Evolutionary conservation across 1,140 invertebrate genomes (phyloP).

Genomic region (Agraylea sexmaculata): DNA sequence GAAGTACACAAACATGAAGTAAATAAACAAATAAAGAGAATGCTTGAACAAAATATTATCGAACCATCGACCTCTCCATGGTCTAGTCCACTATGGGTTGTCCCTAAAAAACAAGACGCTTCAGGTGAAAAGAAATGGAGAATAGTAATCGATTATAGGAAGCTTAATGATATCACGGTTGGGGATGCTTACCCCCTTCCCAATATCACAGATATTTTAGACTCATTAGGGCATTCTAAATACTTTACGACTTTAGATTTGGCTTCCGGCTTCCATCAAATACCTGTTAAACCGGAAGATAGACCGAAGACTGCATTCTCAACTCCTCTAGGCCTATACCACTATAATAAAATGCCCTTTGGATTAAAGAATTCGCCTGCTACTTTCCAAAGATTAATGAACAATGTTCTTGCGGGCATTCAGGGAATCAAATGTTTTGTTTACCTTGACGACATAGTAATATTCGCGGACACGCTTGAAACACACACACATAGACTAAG

Average conservation of each 20-base stretch:
- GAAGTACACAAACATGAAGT: conserved; percentile 23
- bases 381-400: conserved; percentile 26
- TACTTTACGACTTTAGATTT: conserved; percentile 41
- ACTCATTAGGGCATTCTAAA: conserved; percentile 29
- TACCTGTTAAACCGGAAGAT: conserved; percentile 27
- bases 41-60: conserved; percentile 17
- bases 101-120: conserved; percentile 25
- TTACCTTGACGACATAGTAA: conserved; percentile 32
- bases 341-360: conserved; percentile 31
- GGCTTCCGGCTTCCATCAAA: conserved; percentile 39
- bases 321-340: conserved; percentile 23
- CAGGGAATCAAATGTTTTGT: conserved; percentile 24
- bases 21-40: conserved; percentile 20
- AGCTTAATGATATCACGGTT: conserved; percentile 27
- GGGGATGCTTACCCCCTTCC: conserved; percentile 37
- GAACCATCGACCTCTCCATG: conserved; percentile 12
- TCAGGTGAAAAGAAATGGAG: conserved; percentile 25
- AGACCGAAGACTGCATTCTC: conserved; percentile 37
- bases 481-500: conserved; percentile 24
- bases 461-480: conserved; percentile 22
- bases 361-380: conserved; percentile 26
- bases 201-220: conserved; percentile 36
- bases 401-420: conserved; percentile 20
- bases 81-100: conserved; percentile 21
- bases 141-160: conserved; percentile 27